Percentiles rank a stretch among this genome's conserved stretches.
Evolutionary conservation across 2,113 vertebrate genomes (phyloP).

Genomic region (Rhynchopsitta pachyrhyncha): DNA sequence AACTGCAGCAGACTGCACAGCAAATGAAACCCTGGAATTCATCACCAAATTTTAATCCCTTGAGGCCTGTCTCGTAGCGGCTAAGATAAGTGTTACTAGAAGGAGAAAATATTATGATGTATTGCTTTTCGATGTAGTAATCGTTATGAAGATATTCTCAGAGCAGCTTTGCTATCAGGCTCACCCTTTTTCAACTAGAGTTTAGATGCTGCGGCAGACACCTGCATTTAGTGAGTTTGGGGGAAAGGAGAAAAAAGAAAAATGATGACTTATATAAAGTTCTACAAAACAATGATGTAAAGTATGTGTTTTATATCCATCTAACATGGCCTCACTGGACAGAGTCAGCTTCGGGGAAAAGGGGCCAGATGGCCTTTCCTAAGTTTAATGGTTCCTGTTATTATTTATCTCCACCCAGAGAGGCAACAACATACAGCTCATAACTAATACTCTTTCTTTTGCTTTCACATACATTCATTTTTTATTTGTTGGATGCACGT

Average conservation of each 20-base stretch:
- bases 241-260: not conserved
- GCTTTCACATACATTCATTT: not conserved
- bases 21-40: slow-evolving; percentile 17
- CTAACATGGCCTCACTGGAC: not conserved
- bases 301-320: slow-evolving; percentile 44
- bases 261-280: slow-evolving; percentile 36
- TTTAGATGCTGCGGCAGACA: slow-evolving; percentile 11
- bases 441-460: slow-evolving; percentile 26
- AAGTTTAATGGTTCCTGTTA: slow-evolving; percentile 42
- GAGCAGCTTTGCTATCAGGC: slow-evolving; percentile 35
- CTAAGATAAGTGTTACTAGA: slow-evolving; percentile 22
- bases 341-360: slow-evolving; percentile 36
- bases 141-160: slow-evolving; percentile 42
- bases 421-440: slow-evolving; percentile 38
- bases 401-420: slow-evolving; percentile 67
- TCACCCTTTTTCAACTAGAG: slow-evolving; percentile 34
- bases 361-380: slow-evolving; percentile 32
- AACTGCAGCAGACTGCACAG: not conserved
- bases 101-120: slow-evolving; percentile 6
- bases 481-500: not conserved
- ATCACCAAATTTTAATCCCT: slow-evolving; percentile 26
- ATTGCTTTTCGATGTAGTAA: slow-evolving; percentile 24
- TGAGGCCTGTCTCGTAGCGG: not conserved
- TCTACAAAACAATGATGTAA: not conserved
- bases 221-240: slow-evolving; percentile 23